A percentile compares a stretch with the other conserved stretches of the same genome.
These are phyloP conservation scores for Galeruca laticollis DNA, from an alignment of 2,888 invertebrate genomes.

Conservation along the genomic window DNA sequence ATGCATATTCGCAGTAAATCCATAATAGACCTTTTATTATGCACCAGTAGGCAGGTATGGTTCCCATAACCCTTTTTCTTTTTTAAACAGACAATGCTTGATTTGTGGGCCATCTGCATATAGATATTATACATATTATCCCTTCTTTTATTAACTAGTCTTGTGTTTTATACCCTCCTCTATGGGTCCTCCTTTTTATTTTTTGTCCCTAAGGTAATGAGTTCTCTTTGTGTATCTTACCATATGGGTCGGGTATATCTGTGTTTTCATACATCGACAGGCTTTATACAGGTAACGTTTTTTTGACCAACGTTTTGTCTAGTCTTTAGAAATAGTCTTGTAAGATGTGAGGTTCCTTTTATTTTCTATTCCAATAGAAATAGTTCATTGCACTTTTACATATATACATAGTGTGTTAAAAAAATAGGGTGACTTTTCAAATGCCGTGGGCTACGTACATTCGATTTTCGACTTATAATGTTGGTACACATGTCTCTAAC, in stretches of 20 bases:
- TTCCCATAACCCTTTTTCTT: constrained; percentile 58
- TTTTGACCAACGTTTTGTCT: constrained; percentile 27
- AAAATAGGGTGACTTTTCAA: too few species aligned
- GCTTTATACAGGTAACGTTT: constrained; percentile 40
- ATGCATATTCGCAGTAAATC: constrained; percentile 62
- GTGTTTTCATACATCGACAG: constrained; percentile 20
- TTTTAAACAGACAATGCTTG: constrained; percentile 62
- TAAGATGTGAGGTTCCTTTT: background rate
- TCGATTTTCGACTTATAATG: too few species aligned
- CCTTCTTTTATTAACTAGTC: constrained; percentile 43
- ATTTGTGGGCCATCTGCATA: constrained; percentile 65
- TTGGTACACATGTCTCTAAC: too few species aligned
- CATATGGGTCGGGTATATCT: constrained; percentile 36
- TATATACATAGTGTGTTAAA: background rate
- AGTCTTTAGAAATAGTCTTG: background rate
- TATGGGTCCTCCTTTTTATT: constrained; percentile 47
- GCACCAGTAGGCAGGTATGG: constrained; percentile 64
- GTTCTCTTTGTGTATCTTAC: constrained; percentile 47
- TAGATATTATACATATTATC: constrained; percentile 46
- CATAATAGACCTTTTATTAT: constrained; percentile 62
- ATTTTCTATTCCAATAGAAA: background rate
- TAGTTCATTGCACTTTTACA: background rate
- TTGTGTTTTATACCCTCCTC: constrained; percentile 48
- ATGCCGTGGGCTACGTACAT: too few species aligned
- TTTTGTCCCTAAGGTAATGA: constrained; percentile 56